phyloP scores from a whole-genome alignment of 2,113 vertebrate genomes.

The Myotis brandtii region DNA sequence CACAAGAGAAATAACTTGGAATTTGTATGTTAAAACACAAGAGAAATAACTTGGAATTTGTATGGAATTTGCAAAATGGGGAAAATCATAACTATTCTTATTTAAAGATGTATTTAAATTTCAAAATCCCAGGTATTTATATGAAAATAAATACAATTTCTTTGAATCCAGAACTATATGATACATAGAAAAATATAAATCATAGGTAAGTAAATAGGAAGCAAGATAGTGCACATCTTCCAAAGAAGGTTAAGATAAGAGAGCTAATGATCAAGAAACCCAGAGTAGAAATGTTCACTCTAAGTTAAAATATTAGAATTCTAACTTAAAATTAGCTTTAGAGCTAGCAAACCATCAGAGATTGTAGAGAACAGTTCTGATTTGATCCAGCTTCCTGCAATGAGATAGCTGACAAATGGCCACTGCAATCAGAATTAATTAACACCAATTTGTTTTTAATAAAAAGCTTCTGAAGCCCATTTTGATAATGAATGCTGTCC shows the following conservation, averaged over 20 bases:
- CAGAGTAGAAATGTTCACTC: not conserved
- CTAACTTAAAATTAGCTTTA: conserved; percentile 44
- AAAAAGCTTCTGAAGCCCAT: conserved; percentile 81
- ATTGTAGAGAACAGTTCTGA: not conserved
- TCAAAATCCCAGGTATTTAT: not conserved
- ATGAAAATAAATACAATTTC: not conserved
- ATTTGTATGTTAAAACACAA: not conserved
- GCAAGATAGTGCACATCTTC: not conserved
- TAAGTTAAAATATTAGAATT: conserved; percentile 8
- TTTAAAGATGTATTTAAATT: not conserved
- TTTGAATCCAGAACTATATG: not conserved
- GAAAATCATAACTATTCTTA: not conserved
- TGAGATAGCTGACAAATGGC: conserved; percentile 64
- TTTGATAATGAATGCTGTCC: conserved; percentile 81
- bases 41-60: no score
- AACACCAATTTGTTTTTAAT: conserved; percentile 84
- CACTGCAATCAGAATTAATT: conserved; percentile 83
- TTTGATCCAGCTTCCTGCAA: conserved; percentile 44
- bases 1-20: not conserved
- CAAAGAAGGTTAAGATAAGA: not conserved
- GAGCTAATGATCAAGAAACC: not conserved
- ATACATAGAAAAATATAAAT: not conserved
- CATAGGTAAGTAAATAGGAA: not conserved
- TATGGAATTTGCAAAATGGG: not conserved
- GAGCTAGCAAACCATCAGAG: not conserved